These are phyloP conservation scores for Stigmatopora argus DNA, from an alignment of 2,113 vertebrate species.

Conservation along the genomic window DNA sequence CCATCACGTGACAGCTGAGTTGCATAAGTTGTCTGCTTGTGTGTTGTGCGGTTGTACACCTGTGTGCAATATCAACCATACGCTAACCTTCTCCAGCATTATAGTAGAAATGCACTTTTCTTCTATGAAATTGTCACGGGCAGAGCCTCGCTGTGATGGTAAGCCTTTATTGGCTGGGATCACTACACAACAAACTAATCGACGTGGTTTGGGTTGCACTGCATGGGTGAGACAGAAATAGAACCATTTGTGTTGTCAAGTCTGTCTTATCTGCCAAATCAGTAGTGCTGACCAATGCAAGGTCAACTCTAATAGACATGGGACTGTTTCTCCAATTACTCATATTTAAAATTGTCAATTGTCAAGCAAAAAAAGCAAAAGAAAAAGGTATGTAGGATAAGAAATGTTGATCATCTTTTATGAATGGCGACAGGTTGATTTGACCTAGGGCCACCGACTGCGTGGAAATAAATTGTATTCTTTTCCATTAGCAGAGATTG, in stretches of 20 bases:
- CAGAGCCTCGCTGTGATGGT: too few species aligned
- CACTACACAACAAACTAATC: too few species aligned
- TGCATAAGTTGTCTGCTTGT: too few species aligned
- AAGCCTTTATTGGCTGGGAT: too few species aligned
- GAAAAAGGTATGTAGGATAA: neutral
- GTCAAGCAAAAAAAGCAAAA: neutral
- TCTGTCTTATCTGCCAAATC: neutral
- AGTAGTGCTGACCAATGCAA: neutral
- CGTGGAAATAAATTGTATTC: neutral
- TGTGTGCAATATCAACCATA: too few species aligned
- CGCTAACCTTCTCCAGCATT: too few species aligned
- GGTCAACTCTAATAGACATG: neutral
- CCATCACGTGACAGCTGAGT: too few species aligned
- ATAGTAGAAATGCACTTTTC: too few species aligned
- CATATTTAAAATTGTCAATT: neutral
- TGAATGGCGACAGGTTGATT: neutral
- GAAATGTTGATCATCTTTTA: neutral
- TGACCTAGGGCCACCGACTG: neutral
- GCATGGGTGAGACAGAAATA: too few species aligned
- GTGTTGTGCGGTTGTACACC: too few species aligned
- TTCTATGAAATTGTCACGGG: too few species aligned
- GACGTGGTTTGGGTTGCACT: too few species aligned
- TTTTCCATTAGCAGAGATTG: neutral
- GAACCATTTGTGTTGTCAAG: neutral
- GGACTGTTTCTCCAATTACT: neutral